Percentiles rank a stretch among this genome's conserved stretches.
phyloP scores from a whole-genome alignment of 2,888 invertebrate genomes.

The Leucozona laternaria region DNA sequence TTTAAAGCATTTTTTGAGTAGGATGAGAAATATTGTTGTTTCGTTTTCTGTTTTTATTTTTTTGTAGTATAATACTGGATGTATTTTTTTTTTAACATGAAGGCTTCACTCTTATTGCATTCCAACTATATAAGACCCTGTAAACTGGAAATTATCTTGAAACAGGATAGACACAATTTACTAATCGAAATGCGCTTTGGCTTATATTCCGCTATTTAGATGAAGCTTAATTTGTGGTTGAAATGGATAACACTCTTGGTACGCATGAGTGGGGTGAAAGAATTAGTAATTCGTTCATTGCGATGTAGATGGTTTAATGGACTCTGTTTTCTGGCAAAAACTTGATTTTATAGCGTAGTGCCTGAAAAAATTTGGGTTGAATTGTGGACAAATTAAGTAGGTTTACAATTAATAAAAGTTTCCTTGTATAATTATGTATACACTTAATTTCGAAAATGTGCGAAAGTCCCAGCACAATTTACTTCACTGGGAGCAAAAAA shows the following conservation, averaged over 20 bases:
- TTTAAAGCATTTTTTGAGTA: conserved; percentile 37
- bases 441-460: too few species aligned
- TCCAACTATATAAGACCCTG: conserved; percentile 12
- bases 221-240: conserved; percentile 10
- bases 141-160: conserved; percentile 46
- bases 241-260: neutral
- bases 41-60: neutral
- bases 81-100: neutral
- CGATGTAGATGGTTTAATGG: too few species aligned
- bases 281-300: neutral
- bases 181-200: conserved; percentile 29
- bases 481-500: too few species aligned
- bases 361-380: too few species aligned
- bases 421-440: too few species aligned
- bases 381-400: too few species aligned
- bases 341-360: too few species aligned
- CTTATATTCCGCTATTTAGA: conserved; percentile 22
- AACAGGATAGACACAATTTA: conserved; percentile 48
- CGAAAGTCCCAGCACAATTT: too few species aligned
- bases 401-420: too few species aligned
- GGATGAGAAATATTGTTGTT: conserved; percentile 33
- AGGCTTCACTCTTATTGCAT: conserved; percentile 22
- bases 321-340: too few species aligned
- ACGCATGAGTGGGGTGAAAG: neutral
- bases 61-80: neutral